Base-by-base conservation (phyloP, 2,113 vertebrate genomes). In the Pachycephala philippinensis region DNA sequence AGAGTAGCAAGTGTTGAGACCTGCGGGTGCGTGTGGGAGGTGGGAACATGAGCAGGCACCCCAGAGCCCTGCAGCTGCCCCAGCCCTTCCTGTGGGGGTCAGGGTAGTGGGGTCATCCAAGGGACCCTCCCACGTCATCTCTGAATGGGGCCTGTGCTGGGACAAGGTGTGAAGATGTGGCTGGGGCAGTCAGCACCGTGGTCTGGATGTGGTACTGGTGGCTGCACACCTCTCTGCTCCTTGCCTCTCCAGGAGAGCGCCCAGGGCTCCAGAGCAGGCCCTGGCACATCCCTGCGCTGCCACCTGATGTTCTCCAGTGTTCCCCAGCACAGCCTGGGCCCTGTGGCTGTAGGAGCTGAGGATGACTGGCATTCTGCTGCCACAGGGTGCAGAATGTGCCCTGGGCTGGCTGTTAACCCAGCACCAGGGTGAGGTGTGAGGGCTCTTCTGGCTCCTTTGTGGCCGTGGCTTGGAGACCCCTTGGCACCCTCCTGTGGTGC, bases 1-100 rank as follows among this genome's bases (percentile, higher is more conserved):
- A 76, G 87, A 89, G 72, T 69, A 91, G 93, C 52, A 6, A 95
- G 79, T 17, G 44, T 65, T 79, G 90, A 95, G 81, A 89, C 22
- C 60, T 19, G 82, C 0, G n/a, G 89, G 80, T 1, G 0, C 0
- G 4, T 44, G 71, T 45, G 90, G 76, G 60, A 95, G 76, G 69
- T 18, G 1, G 10, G 82, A 59, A 66, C 3, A 0, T 4, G 76
- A 87, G 90, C 89, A 64, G 70, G 24, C 7, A 30, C 40, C 61
- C 21, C 53, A 11, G 64, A 82, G 60, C 45, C 54, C 50, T 39
- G 30, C 15, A 0, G 3, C 71, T 16, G 6, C 54, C 69, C 37
- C 3, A 3, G 15, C 72, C 42, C 33, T 28, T 13, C 1, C 54
- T 27, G 10, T 33, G 35, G 47, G 52, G 84, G 33, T 88, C 84